phyloP scores from a whole-genome alignment of 2,113 vertebrate genomes.

The Pterocles gutturalis region DNA sequence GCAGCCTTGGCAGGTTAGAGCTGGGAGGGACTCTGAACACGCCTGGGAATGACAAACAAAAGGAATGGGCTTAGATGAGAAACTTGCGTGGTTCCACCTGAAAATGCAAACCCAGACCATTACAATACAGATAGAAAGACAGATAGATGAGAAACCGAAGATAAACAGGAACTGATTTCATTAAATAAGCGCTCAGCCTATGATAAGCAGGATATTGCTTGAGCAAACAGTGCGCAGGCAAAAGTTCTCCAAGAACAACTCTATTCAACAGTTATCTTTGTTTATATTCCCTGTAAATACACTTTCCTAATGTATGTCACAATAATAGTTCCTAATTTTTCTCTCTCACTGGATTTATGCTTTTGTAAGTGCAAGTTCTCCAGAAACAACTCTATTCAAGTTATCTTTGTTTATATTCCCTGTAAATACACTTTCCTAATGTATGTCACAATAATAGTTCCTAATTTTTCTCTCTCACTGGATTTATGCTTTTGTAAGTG shows the following conservation, averaged over 20 bases:
- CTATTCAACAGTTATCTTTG: constrained; percentile 8
- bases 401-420: constrained; percentile 26
- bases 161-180: constrained; percentile 53
- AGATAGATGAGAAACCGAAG: not conserved
- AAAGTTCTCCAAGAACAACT: not conserved
- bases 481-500: not conserved
- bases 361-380: constrained; percentile 4
- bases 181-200: not conserved
- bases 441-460: constrained; percentile 14
- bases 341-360: not conserved
- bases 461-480: constrained; percentile 14
- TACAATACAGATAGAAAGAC: not conserved
- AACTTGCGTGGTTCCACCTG: not conserved
- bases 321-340: constrained; percentile 26
- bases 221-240: not conserved
- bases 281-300: constrained; percentile 30
- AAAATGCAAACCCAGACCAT: not conserved
- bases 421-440: constrained; percentile 32
- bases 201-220: not conserved
- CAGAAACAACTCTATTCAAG: not conserved
- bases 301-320: constrained; percentile 31
- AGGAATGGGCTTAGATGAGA: not conserved
- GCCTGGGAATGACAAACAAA: not conserved
- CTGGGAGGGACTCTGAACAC: not conserved
- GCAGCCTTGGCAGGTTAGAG: not conserved